Evolutionary conservation across 2,797 vertebrate genomes (phyloP), one percentile per base, ranked within the genome.

Genomic region (Apodemus agrarius): DNA sequence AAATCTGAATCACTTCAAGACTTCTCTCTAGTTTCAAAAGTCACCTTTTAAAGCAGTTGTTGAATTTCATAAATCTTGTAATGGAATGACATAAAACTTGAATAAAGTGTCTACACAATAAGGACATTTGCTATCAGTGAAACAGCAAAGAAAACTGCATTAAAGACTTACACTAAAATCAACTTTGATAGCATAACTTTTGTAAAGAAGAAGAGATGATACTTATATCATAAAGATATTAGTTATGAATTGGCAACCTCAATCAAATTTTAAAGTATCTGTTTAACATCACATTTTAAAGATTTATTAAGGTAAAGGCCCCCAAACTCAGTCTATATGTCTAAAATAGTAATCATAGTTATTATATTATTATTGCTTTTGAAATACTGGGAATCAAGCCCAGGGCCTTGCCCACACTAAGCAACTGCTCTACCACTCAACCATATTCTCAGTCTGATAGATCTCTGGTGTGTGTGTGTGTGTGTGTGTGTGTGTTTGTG

Each of bases 61-160:
- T 90, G 17, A 83, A 78, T 37, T 94, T 96, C 88, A 86, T n/a
- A 75, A 80, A 49, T 83, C 67, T 89, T 92, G 86, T 61, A 95
- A 65, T 54, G 22, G 65, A 72, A 67, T 0, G 14, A 63, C 61
- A 7, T 81, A 67, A 90, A 24, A 13, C 89, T 81, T 93, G n/a
- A 94, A 21, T 65, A 79, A 79, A 92, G 17, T 80, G 37, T 54
- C 59, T 11, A 75, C 63, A 74, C 16, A 89, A 93, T 17, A 52
- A 59, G 46, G 4, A 63, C 81, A 92, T 75, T 79, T 61, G 21
- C 43, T 57, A 40, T 72, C 26, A n/a, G 14, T 75, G 65, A 85
- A 80, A 89, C n/a, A 93, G 17, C 31, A 63, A 61, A 84, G 84
- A 76, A 96, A 89, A 93, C 63, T 37, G 92, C 46, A n/a, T 29